Conservation (phyloP, 2,797 vertebrate genomes). For the Eptatretus atami region DNA sequence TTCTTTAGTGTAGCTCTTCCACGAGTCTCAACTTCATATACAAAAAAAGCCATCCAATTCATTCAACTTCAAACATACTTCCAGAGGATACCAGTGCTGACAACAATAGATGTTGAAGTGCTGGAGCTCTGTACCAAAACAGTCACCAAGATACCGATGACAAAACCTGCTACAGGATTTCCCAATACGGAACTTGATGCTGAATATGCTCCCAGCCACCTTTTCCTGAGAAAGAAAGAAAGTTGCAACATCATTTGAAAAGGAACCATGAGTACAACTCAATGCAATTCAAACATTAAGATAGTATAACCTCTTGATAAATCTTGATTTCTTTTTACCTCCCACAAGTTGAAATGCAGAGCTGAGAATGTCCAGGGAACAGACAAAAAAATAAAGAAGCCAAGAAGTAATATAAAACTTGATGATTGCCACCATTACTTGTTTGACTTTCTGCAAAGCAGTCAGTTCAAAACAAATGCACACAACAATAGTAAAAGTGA, state of each 20-base stretch:
- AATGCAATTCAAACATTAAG: too few species aligned
- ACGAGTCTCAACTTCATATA: too few species aligned
- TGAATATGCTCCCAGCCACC: slow-evolving; percentile 63
- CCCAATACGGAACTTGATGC: slow-evolving; percentile 44
- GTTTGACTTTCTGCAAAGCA: not conserved
- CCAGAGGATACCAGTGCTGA: slow-evolving; percentile 75
- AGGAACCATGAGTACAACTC: too few species aligned
- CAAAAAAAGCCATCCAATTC: too few species aligned
- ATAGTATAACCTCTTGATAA: too few species aligned
- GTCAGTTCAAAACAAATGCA: slow-evolving; percentile 5
- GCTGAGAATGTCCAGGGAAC: slow-evolving; percentile 8
- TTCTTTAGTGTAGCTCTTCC: too few species aligned
- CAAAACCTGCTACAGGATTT: slow-evolving; percentile 52
- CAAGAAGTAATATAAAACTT: not conserved
- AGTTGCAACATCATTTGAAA: too few species aligned
- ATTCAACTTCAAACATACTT: slow-evolving; percentile 19
- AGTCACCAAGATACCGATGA: slow-evolving; percentile 61
- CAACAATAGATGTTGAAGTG: slow-evolving; percentile 57
- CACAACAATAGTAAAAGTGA: not conserved
- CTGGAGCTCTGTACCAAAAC: slow-evolving; percentile 77
- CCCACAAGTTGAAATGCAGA: slow-evolving; percentile 9
- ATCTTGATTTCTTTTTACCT: not conserved
- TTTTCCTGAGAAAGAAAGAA: slow-evolving; percentile 27
- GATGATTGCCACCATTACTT: not conserved
- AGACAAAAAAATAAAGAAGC: slow-evolving; percentile 7